A percentile compares a stretch with the other conserved stretches of the same genome.
These are phyloP conservation scores for Amiota mariae DNA, from an alignment of 2,888 invertebrate species.

Conservation along the genomic window DNA sequence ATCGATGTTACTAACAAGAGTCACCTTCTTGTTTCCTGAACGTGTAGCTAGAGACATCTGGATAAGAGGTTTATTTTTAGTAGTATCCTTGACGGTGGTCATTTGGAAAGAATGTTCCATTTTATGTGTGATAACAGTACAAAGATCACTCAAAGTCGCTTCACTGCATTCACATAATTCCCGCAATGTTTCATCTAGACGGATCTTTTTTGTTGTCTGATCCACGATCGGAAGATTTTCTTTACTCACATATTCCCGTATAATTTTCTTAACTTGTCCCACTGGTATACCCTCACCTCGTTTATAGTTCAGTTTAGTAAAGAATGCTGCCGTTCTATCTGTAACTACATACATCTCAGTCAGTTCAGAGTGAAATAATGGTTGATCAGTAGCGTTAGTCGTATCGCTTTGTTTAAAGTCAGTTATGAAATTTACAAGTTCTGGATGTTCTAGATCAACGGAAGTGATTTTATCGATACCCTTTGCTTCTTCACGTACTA, in stretches of 20 bases:
- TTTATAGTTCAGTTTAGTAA: conserved; percentile 72
- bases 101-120: conserved; percentile 77
- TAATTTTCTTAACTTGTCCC: conserved; percentile 78
- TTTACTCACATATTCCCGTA: conserved; percentile 83
- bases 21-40: conserved; percentile 92
- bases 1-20: conserved; percentile 91
- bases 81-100: conserved; percentile 71
- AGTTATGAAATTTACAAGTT: conserved; percentile 73
- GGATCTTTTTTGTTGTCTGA: conserved; percentile 62
- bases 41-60: conserved; percentile 85
- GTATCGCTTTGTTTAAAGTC: conserved; percentile 56
- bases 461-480: conserved; percentile 87
- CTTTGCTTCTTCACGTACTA: conserved; percentile 80
- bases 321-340: conserved; percentile 69
- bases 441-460: conserved; percentile 79
- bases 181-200: conserved; percentile 66
- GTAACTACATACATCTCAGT: conserved; percentile 71
- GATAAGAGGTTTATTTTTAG: conserved; percentile 84
- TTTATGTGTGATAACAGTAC: conserved; percentile 78
- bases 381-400: conserved; percentile 49
- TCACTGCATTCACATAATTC: conserved; percentile 59
- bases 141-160: conserved; percentile 81
- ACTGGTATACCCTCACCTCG: conserved; percentile 79
- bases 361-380: conserved; percentile 70
- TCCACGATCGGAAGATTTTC: conserved; percentile 76